phyloP scores from a whole-genome alignment of 2,113 vertebrate genomes.

The Scortum barcoo region DNA sequence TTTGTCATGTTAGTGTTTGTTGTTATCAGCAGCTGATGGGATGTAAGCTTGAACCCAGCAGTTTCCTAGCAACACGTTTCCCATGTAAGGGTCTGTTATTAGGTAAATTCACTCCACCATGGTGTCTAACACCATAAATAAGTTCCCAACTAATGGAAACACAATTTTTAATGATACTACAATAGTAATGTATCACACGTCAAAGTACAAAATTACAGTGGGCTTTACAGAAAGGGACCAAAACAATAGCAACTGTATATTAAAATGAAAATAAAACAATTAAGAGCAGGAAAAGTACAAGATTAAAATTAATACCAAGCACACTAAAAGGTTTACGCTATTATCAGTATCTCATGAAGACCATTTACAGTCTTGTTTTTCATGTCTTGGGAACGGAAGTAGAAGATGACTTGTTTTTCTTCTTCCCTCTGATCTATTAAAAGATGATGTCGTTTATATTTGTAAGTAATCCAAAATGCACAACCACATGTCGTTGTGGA shows the following conservation, averaged over 20 bases:
- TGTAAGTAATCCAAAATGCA: not conserved
- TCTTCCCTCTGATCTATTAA: not conserved
- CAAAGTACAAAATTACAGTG: not conserved
- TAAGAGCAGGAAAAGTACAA: not conserved
- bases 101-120: not conserved
- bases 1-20: conserved; percentile 9
- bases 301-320: not conserved
- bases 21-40: conserved; percentile 31
- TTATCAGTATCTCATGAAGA: not conserved
- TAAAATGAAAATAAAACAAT: not conserved
- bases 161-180: not conserved
- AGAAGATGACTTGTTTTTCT: not conserved
- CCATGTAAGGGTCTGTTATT: conserved; percentile 30
- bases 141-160: not conserved
- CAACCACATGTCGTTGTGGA: not conserved
- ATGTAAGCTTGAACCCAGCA: conserved; percentile 38
- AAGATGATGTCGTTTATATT: not conserved
- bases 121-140: conserved; percentile 4
- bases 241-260: not conserved
- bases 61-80: conserved; percentile 64
- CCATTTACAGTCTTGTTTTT: not conserved
- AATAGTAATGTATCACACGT: not conserved
- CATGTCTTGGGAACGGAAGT: not conserved
- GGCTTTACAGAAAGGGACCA: not conserved
- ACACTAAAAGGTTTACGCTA: too few relatives aligned